These are phyloP conservation scores for Ips nitidus DNA, from an alignment of 1,140 invertebrate species.

Conservation along the genomic window DNA sequence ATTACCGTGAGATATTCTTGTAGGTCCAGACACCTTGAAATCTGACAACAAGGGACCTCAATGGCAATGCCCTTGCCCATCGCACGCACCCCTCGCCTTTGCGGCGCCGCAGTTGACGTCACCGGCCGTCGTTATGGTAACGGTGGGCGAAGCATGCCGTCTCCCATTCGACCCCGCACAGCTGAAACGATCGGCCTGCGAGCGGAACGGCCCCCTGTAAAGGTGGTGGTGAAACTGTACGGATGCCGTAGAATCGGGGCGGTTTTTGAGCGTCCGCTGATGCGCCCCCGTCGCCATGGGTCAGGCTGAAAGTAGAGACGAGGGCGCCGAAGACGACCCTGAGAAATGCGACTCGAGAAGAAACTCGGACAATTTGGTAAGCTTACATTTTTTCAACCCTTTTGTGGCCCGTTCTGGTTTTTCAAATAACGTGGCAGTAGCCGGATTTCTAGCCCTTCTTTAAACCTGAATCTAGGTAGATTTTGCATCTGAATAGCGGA, in stretches of 20 bases:
- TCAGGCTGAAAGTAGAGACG: slow-evolving; percentile 49
- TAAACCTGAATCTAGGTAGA: too few species aligned
- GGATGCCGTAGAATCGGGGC: slow-evolving; percentile 10
- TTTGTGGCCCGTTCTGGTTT: too few species aligned
- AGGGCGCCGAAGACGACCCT: slow-evolving; percentile 47
- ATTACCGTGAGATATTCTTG: too few species aligned
- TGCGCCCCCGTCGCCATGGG: slow-evolving; percentile 49
- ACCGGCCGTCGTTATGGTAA: slow-evolving; percentile 12
- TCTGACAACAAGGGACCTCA: neutral
- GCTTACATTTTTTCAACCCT: slow-evolving; percentile 25
- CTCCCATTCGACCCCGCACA: slow-evolving; percentile 13
- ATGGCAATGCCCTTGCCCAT: neutral
- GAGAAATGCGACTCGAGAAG: slow-evolving; percentile 48
- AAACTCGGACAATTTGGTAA: slow-evolving; percentile 45
- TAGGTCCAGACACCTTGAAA: too few species aligned
- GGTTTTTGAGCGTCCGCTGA: slow-evolving; percentile 31
- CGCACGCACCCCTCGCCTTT: neutral
- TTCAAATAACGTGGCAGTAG: too few species aligned
- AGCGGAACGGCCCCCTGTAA: slow-evolving; percentile 6
- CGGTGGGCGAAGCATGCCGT: slow-evolving; percentile 15
- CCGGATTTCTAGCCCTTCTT: too few species aligned
- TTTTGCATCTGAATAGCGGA: too few species aligned
- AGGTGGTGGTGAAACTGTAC: neutral
- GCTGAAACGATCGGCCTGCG: slow-evolving; percentile 19
- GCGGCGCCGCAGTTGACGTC: slow-evolving; percentile 29